A percentile compares a stretch with the other conserved stretches of the same genome.
These are phyloP conservation scores for Cantharis rustica DNA, from an alignment of 2,888 invertebrate genomes.

Conservation along the genomic window DNA sequence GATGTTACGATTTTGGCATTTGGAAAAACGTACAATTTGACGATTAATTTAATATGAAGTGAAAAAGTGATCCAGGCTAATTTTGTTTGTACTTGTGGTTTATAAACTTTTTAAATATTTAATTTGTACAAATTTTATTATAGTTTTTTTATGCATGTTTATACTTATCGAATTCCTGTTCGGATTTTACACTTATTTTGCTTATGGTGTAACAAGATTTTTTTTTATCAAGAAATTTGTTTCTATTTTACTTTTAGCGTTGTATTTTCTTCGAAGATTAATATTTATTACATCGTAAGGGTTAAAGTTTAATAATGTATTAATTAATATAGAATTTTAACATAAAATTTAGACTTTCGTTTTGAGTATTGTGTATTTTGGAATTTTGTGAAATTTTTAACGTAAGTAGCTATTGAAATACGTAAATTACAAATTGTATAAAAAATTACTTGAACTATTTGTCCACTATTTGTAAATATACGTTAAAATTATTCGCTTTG, in stretches of 20 bases:
- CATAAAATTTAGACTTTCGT: not conserved
- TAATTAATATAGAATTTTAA: not conserved
- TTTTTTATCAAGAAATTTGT: not conserved
- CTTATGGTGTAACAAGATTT: not conserved
- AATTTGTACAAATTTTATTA: not conserved
- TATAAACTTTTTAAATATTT: not conserved
- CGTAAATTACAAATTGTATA: not conserved
- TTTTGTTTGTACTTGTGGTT: not conserved
- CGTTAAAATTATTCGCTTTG: not conserved
- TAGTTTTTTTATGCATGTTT: not conserved
- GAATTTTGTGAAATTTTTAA: not conserved
- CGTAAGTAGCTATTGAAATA: not conserved
- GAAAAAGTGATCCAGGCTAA: not conserved
- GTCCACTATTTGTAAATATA: not conserved
- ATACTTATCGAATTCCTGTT: not conserved
- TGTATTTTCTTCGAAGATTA: not conserved
- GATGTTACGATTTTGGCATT: too few relatives aligned
- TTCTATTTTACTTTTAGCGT: not conserved
- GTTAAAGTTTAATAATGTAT: not conserved
- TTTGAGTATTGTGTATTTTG: not conserved
- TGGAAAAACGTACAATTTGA: not conserved
- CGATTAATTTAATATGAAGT: not conserved
- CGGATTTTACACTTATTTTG: not conserved
- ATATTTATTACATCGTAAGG: not conserved
- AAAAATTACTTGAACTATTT: not conserved